These are phyloP conservation scores for Syndactyla subalaris DNA, from an alignment of 2,797 vertebrate species.

Conservation along the genomic window DNA sequence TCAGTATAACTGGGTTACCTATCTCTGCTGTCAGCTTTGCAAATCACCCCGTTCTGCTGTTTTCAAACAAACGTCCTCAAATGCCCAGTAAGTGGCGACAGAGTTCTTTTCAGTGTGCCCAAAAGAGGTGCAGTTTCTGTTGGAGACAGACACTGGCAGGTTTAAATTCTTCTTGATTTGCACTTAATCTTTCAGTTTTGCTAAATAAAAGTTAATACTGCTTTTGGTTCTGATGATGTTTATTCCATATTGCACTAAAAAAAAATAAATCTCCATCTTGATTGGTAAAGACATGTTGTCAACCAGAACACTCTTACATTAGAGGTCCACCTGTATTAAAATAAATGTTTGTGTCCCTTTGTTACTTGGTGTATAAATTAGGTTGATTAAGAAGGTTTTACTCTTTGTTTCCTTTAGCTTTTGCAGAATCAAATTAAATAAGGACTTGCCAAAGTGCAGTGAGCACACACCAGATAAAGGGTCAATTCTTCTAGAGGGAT, in stretches of 20 bases:
- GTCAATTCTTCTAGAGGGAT: neutral
- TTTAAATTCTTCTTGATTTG: neutral
- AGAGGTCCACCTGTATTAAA: neutral
- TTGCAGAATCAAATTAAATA: neutral
- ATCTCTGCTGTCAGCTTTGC: neutral
- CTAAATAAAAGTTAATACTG: neutral
- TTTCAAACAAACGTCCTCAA: neutral
- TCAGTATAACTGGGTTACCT: accelerated
- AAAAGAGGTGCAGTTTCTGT: neutral
- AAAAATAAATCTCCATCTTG: neutral
- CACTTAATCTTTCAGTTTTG: neutral
- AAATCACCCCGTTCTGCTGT: accelerated
- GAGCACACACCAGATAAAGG: neutral
- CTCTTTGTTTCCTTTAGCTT: neutral
- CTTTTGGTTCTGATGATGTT: accelerated
- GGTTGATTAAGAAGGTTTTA: neutral
- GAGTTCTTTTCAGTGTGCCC: neutral
- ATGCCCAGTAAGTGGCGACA: constrained; percentile 45
- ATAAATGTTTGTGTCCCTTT: neutral
- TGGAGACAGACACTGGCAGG: accelerated
- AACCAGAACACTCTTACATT: neutral
- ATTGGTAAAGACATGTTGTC: neutral
- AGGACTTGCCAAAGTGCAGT: neutral
- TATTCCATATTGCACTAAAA: neutral
- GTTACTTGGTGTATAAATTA: neutral